These are phyloP conservation scores for Leptinotarsa rubiginosa DNA, from an alignment of 2,888 invertebrate genomes.

Conservation along the genomic window DNA sequence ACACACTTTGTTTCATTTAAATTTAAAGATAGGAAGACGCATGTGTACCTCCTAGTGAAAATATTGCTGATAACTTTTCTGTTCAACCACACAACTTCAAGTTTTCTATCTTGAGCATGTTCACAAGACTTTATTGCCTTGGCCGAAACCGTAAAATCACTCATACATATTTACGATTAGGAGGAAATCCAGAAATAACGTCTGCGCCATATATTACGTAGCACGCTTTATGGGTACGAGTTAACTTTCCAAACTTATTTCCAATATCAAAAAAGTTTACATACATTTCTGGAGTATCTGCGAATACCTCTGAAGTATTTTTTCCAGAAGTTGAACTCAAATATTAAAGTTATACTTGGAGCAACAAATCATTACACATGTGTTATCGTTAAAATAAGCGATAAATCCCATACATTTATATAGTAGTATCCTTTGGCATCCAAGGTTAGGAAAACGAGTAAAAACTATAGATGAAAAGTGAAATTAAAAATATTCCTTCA, in stretches of 20 bases:
- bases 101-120: constrained; percentile 16
- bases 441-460: too few species aligned
- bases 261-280: constrained; percentile 23
- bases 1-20: too few species aligned
- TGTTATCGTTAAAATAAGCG: too few species aligned
- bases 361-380: too few species aligned
- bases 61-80: too few species aligned
- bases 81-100: too few species aligned
- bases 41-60: too few species aligned
- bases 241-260: constrained; percentile 12
- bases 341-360: constrained; percentile 4
- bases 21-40: too few species aligned
- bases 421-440: too few species aligned
- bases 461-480: too few species aligned
- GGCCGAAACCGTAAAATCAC: constrained; percentile 32
- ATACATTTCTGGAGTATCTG: constrained; percentile 21
- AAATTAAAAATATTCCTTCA: too few species aligned
- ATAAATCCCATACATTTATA: too few species aligned
- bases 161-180: constrained; percentile 33
- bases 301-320: not conserved
- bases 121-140: constrained; percentile 28
- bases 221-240: not conserved
- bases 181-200: constrained; percentile 5
- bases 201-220: constrained; percentile 6
- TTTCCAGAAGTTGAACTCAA: constrained; percentile 18